phyloP scores from a whole-genome alignment of 2,888 invertebrate genomes.

The Steinernema carpocapsae region DNA sequence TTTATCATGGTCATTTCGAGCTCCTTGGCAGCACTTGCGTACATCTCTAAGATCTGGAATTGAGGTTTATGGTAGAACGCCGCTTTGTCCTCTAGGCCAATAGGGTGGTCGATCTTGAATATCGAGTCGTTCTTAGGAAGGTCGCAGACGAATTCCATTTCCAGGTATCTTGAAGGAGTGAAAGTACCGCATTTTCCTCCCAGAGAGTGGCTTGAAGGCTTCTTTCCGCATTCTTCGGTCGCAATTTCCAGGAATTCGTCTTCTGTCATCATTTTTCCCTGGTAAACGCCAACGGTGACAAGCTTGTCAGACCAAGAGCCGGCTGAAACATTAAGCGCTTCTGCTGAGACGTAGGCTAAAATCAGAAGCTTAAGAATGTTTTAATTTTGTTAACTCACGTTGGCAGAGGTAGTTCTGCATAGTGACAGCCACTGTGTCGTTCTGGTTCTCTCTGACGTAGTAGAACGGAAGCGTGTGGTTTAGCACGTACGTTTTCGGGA shows the following conservation, averaged over 20 bases:
- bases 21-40: not conserved
- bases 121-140: not conserved
- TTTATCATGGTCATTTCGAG: not conserved
- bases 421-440: too few relatives aligned
- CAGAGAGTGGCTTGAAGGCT: not conserved
- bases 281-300: not conserved
- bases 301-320: conserved; percentile 17
- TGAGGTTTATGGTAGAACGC: not conserved
- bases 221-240: not conserved
- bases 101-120: not conserved
- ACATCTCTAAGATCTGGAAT: not conserved
- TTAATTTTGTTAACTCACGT: too few relatives aligned
- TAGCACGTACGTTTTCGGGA: too few relatives aligned
- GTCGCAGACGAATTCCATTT: not conserved
- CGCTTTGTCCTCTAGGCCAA: not conserved
- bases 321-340: not conserved
- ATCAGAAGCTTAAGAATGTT: not conserved
- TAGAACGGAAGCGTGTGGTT: too few relatives aligned
- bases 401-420: too few relatives aligned
- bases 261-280: not conserved
- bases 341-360: not conserved
- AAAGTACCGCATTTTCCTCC: not conserved
- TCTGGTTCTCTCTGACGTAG: too few relatives aligned
- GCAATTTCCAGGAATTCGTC: not conserved
- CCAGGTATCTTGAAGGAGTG: not conserved